phyloP scores from a whole-genome alignment of 2,797 vertebrate genomes.

The Pseudomugil gertrudae region DNA sequence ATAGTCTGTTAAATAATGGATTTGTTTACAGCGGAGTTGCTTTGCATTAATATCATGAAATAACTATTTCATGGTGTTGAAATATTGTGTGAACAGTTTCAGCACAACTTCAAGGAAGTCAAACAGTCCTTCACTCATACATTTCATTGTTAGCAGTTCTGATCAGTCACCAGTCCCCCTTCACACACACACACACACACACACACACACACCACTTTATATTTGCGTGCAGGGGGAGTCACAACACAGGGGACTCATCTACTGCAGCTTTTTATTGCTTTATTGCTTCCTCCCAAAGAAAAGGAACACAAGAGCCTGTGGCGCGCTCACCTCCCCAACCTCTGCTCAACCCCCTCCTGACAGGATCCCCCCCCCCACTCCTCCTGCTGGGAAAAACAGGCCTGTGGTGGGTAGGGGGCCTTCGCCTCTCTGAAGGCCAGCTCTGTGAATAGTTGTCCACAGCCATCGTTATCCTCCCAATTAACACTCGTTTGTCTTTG shows the following conservation, averaged over 20 bases:
- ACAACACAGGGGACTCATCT: constrained; percentile 59
- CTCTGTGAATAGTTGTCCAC: constrained; percentile 61
- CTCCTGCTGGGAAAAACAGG: constrained; percentile 73
- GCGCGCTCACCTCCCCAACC: constrained; percentile 24
- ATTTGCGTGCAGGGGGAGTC: constrained; percentile 41
- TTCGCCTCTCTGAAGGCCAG: constrained; percentile 47
- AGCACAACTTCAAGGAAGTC: constrained; percentile 12
- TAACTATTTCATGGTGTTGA: constrained; percentile 17
- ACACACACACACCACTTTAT: constrained; percentile 46
- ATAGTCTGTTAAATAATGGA: constrained; percentile 59
- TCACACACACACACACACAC: constrained; percentile 9
- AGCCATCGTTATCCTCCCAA: constrained; percentile 80
- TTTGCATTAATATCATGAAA: constrained; percentile 47
- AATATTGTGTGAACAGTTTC: constrained; percentile 23
- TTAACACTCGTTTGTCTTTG: constrained; percentile 80
- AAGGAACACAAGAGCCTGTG: constrained; percentile 72
- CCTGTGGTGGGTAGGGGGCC: constrained; percentile 51
- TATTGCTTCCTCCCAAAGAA: constrained; percentile 82
- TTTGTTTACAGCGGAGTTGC: constrained; percentile 46
- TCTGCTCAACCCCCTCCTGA: constrained; percentile 25
- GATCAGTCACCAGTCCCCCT: constrained; percentile 54
- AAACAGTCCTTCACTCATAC: not conserved
- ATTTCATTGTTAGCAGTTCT: constrained; percentile 54
- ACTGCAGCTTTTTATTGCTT: constrained; percentile 75
- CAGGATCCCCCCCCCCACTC: constrained; percentile 41